A percentile compares a stretch with the other conserved stretches of the same genome.
Conservation (phyloP, 2,888 invertebrate genomes). For the Koerneria pararmatus region DNA sequence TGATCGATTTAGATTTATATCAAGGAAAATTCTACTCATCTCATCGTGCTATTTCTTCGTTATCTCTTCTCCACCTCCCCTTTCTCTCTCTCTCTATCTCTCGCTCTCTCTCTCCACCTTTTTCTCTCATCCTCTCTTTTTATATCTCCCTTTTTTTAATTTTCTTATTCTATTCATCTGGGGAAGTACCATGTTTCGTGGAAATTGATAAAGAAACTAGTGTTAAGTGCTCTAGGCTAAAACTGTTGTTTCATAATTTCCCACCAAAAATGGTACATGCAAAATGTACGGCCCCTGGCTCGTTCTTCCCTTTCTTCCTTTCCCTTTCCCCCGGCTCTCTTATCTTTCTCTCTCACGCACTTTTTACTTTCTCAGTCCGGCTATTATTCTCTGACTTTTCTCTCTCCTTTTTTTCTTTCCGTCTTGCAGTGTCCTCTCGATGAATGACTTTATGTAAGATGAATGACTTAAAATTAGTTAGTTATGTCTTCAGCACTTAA, state of each 20-base stretch:
- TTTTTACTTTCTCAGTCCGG: conserved; percentile 26
- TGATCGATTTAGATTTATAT: too few species aligned
- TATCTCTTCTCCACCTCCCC: neutral
- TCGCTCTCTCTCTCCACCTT: too few species aligned
- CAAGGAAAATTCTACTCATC: conserved; percentile 14
- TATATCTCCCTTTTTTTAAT: neutral
- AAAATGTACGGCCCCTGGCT: too few species aligned
- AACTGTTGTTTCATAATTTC: too few species aligned
- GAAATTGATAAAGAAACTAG: too few species aligned
- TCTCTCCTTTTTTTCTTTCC: conserved; percentile 20
- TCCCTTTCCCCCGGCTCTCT: conserved; percentile 11
- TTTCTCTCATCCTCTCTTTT: neutral
- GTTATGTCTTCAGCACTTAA: too few species aligned
- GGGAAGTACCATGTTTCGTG: conserved; percentile 13
- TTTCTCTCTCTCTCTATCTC: neutral
- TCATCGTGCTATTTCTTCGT: conserved; percentile 5
- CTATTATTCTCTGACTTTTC: conserved; percentile 21
- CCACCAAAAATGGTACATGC: too few species aligned
- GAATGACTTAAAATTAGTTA: too few species aligned
- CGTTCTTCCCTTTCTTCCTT: conserved; percentile 11
- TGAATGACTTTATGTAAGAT: too few species aligned
- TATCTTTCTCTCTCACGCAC: conserved; percentile 22
- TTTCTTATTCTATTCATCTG: neutral
- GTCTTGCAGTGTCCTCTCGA: conserved; percentile 11
- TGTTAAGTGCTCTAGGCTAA: too few species aligned